Evolutionary conservation across 2,113 vertebrate species (phyloP).

Genomic region (Nematolebias whitei): DNA sequence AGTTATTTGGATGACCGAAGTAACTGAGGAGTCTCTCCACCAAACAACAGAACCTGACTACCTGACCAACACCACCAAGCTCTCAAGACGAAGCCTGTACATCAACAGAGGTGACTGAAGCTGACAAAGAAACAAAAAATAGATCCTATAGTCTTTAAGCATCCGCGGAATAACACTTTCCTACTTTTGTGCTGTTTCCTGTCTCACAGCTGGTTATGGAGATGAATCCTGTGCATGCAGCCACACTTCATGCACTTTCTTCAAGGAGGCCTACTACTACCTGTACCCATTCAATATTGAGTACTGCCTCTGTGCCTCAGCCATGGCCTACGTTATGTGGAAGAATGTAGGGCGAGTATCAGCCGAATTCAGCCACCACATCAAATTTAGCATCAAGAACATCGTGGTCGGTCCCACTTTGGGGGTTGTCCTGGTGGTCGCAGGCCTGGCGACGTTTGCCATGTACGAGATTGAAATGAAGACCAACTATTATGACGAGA

Average conservation of each 20-base stretch:
- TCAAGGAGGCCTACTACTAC: conserved; percentile 88
- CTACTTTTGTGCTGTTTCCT: conserved; percentile 4
- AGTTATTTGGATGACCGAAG: conserved; percentile 89
- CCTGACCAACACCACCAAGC: conserved; percentile 10
- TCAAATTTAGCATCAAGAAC: conserved; percentile 77
- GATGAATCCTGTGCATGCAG: conserved; percentile 80
- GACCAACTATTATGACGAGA: neutral
- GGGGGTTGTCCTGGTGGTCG: conserved; percentile 83
- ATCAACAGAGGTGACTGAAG: conserved; percentile 45
- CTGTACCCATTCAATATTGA: conserved; percentile 95
- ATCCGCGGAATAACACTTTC: neutral
- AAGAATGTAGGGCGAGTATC: conserved; percentile 89
- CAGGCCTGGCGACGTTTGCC: conserved; percentile 88
- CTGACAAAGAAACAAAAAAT: neutral
- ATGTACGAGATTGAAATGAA: conserved; percentile 87
- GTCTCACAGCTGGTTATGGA: conserved; percentile 60
- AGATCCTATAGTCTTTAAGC: neutral
- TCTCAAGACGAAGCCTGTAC: conserved; percentile 18
- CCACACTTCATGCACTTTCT: conserved; percentile 82
- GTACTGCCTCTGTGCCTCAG: conserved; percentile 93
- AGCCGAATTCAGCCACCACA: conserved; percentile 72
- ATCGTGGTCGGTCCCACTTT: conserved; percentile 79
- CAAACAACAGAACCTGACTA: conserved; percentile 73
- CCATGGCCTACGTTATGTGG: conserved; percentile 94
- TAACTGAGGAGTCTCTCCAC: conserved; percentile 93